phyloP scores from a whole-genome alignment of 1,140 invertebrate species.

The Zaprionus inermis region DNA sequence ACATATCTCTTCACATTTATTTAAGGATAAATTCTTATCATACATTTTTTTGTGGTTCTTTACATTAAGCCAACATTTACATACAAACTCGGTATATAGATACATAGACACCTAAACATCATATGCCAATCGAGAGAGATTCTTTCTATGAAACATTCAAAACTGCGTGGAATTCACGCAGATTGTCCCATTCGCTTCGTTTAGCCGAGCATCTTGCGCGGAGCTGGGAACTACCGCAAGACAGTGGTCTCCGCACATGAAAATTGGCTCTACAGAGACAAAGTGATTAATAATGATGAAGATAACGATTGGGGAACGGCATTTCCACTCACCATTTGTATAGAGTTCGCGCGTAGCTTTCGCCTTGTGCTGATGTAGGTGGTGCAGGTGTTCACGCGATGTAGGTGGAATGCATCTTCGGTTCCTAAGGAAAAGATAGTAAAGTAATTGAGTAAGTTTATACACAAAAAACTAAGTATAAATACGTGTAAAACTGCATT shows the following conservation, averaged over 20 bases:
- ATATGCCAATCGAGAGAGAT: slow-evolving; percentile 31
- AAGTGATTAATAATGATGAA: background rate
- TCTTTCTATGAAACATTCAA: slow-evolving; percentile 56
- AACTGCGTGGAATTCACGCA: slow-evolving; percentile 53
- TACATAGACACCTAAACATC: slow-evolving; percentile 18
- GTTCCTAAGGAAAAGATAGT: slow-evolving; percentile 59
- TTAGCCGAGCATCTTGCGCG: slow-evolving; percentile 33
- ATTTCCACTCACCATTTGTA: slow-evolving; percentile 70
- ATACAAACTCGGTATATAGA: slow-evolving; percentile 30
- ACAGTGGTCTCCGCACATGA: slow-evolving; percentile 83
- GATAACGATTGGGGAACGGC: background rate
- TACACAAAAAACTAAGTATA: background rate
- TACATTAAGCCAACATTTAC: slow-evolving; percentile 53
- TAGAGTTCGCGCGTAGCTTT: slow-evolving; percentile 80
- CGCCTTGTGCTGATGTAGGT: slow-evolving; percentile 86
- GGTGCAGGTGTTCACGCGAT: slow-evolving; percentile 87
- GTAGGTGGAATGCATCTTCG: slow-evolving; percentile 85
- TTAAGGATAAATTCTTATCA: slow-evolving; percentile 41
- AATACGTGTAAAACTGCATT: background rate
- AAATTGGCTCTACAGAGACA: slow-evolving; percentile 72
- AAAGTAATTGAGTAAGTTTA: background rate
- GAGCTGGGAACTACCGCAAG: slow-evolving; percentile 73
- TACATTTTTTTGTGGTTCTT: slow-evolving; percentile 50
- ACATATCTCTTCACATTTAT: slow-evolving; percentile 42
- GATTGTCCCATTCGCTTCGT: slow-evolving; percentile 34